Conservation (phyloP, 1,140 invertebrate genomes). For the Sycophaga agraensis region DNA sequence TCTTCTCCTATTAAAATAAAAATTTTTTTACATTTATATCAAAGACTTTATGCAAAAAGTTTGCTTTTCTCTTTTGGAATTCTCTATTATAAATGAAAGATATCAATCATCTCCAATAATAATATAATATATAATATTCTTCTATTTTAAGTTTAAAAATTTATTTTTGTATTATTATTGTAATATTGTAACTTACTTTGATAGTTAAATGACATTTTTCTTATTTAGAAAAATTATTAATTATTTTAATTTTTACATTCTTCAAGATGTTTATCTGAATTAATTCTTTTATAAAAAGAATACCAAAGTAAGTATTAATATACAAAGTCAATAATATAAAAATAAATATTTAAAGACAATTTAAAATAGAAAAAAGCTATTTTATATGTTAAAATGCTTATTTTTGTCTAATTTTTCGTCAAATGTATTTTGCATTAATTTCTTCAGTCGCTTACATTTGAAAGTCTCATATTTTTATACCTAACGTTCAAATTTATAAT, state of each 20-base stretch:
- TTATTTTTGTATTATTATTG: neutral
- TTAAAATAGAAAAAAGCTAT: too few relatives aligned
- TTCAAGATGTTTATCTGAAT: neutral
- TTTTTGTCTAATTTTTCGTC: too few relatives aligned
- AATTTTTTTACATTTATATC: conserved; percentile 22
- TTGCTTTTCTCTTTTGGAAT: neutral
- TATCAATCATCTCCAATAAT: too few relatives aligned
- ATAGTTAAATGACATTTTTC: neutral
- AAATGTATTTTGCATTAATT: too few relatives aligned
- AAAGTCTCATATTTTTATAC: neutral
- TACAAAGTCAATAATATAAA: conserved; percentile 1
- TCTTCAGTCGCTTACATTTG: conserved; percentile 9
- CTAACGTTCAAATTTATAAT: neutral
- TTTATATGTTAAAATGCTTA: neutral
- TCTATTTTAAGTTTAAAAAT: neutral
- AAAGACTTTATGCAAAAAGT: conserved; percentile 4
- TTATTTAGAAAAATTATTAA: conserved; percentile 1
- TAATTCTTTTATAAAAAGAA: conserved; percentile 19
- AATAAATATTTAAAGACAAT: neutral
- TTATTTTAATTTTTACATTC: neutral
- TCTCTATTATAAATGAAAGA: neutral
- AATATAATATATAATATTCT: neutral
- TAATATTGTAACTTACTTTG: neutral
- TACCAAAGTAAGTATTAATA: conserved; percentile 1
- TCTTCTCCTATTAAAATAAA: conserved; percentile 19